Evolutionary conservation across 2,888 invertebrate species (phyloP), one percentile per base, ranked within the genome.

Genomic region (Augochlorella aurata): DNA sequence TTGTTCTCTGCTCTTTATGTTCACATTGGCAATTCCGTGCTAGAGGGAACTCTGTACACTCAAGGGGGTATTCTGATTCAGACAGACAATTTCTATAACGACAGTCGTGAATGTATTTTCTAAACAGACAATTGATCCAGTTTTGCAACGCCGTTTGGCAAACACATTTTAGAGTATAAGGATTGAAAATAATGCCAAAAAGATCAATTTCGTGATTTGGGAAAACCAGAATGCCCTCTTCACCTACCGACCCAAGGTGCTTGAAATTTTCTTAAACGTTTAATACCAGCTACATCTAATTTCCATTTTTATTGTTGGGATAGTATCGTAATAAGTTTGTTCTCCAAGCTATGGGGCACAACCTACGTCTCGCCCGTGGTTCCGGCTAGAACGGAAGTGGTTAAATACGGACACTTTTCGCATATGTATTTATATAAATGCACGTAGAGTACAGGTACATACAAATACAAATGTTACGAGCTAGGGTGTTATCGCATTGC

Each of bases 341-440:
- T 63, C 63, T 63, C 63, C 18, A 63, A 63, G 29, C 24, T 65
- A 65, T 65, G 18, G 44, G 65, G 44, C 44, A 44, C n/a, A 65
- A n/a, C 65, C 44, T 65, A 65, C 65, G 38, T 44, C 65, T 65
- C 65, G 44, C 18, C 44, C 65, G 65, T 65, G 44, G 44, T 65
- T 65, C 38, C 63, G 38, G 73, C 47, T 71, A 21, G 61, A 45
- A 24, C 47, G 29, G 49, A 45, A 67, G 61, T 71, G 70, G 47
- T 45, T 65, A 77, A 65, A 75, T 79, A 84, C 80, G 82, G 81
- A 84, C 86, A 84, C 78, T 84, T 92, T 90, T 91, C 89, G 92
- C 91, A 90, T 90, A 90, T 92, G 90, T 92, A 91, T 92, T 92
- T 91, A 92, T 92, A 93, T 93, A 93, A 93, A 93, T 93, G 92